Evolutionary conservation across 2,888 invertebrate genomes (phyloP), one percentile per base, ranked within the genome.

Genomic region (Frankliniella intonsa): DNA sequence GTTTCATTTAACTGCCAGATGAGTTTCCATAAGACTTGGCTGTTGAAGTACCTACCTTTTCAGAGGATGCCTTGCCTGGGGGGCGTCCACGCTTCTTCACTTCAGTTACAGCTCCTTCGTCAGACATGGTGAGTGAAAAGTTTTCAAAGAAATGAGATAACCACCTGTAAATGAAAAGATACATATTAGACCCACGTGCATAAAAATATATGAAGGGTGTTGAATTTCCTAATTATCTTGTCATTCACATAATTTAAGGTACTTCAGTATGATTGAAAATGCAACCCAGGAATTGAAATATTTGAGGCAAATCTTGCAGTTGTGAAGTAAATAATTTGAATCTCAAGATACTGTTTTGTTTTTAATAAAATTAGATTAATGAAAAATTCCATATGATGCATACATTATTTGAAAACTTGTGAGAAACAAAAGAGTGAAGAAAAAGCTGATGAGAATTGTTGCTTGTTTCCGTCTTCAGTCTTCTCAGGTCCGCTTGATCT

Each of bases 1-100:
- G 22, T 12, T 76, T 25, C n/a, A 76, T 7, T 7, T 3, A 25
- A 0, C 8, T 10, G 7, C 22, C 25, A 0, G 2, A 25, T 12
- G 25, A 1, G 12, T 1, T 25, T n/a, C 11, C 25, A 10, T 25
- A 22, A 12, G 22, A 76, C 69, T 69, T 69, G 3, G 51, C 51
- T 51, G 9, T 11, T 55, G 9, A 55, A 12, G 17, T 55, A 55
- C 55, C 82, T 19, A 83, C 83, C 55, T 83, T 85, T 5, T 76
- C 69, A 62, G 80, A 12, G 80, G 81, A 17, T 69, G 83, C 10
- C 25, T 83, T 83, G 85, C 84, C 38, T 38, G 38, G 38, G 0
- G 84, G 84, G 22, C 85, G 84, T 3, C 85, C 85, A 65, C 85
- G 84, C 81, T 85, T 85, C 83, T 85, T 85, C 81, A 84, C 85